phyloP scores from a whole-genome alignment of 2,888 invertebrate species.

The Onchidella celtica region DNA sequence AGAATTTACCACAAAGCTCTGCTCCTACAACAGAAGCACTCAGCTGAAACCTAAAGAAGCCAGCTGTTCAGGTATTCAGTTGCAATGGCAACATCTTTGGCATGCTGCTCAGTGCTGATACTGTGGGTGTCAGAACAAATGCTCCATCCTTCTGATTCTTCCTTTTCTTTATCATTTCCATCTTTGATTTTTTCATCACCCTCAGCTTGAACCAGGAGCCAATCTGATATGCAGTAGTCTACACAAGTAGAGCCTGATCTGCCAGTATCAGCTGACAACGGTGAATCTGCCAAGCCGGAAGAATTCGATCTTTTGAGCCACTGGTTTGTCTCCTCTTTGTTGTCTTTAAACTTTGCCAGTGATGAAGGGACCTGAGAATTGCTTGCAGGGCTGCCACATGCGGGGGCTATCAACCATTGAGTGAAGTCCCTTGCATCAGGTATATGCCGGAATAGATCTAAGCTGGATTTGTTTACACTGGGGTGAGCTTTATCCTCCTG shows the following conservation, averaged over 20 bases:
- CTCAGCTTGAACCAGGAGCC: slow-evolving; percentile 35
- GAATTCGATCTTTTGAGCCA: slow-evolving; percentile 28
- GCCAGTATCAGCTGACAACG: background rate
- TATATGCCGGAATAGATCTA: slow-evolving; percentile 31
- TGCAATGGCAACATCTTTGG: slow-evolving; percentile 29
- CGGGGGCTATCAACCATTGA: slow-evolving; percentile 20
- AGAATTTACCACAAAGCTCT: too few species aligned
- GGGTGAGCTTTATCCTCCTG: background rate
- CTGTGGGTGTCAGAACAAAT: slow-evolving; percentile 8
- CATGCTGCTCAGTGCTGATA: slow-evolving; percentile 21
- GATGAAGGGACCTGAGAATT: background rate
- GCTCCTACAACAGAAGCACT: too few species aligned
- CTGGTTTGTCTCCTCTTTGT: slow-evolving; percentile 33
- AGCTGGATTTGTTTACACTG: background rate
- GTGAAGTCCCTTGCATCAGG: background rate
- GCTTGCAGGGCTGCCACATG: background rate
- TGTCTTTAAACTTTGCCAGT: background rate
- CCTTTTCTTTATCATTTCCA: slow-evolving; percentile 22
- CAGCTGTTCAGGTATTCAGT: slow-evolving; percentile 35
- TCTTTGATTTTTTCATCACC: background rate
- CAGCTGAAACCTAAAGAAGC: slow-evolving; percentile 17
- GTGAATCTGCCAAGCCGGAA: background rate
- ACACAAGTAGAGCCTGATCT: background rate
- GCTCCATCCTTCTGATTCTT: slow-evolving; percentile 38
- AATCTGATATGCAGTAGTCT: slow-evolving; percentile 42